phyloP scores from a whole-genome alignment of 2,113 vertebrate genomes.

The Trochalopteron elliotii region DNA sequence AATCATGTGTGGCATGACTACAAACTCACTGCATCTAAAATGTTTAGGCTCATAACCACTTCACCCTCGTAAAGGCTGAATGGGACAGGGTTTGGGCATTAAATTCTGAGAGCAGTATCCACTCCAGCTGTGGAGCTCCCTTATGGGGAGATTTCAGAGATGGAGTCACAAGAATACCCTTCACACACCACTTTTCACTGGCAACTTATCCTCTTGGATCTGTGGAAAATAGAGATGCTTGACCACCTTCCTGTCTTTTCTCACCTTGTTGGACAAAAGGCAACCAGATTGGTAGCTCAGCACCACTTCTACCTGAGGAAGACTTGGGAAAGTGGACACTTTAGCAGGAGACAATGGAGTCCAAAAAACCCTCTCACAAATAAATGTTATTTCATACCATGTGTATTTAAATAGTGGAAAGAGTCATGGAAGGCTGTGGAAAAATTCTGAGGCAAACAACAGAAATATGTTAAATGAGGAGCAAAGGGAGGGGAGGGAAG shows the following conservation, averaged over 20 bases:
- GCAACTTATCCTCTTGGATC: neutral
- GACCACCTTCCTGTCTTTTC: neutral
- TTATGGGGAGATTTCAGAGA: neutral
- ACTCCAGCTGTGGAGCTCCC: neutral
- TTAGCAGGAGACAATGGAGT: neutral
- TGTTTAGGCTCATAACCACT: neutral
- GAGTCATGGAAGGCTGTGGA: neutral
- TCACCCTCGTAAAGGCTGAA: neutral
- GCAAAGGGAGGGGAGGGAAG: neutral
- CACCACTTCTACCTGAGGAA: neutral
- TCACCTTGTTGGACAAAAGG: neutral
- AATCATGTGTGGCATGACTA: neutral
- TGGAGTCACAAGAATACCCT: neutral
- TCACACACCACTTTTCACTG: neutral
- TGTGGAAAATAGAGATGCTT: neutral
- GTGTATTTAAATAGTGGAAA: neutral
- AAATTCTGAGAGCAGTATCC: neutral
- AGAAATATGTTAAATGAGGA: neutral
- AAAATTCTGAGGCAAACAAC: neutral
- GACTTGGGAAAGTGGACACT: neutral
- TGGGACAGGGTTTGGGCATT: neutral
- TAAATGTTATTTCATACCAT: neutral
- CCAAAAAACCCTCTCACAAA: neutral
- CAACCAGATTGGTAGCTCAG: neutral
- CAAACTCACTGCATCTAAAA: neutral